A percentile compares a stretch with the other conserved stretches of the same genome.
These are phyloP conservation scores for Salticus scenicus DNA, from an alignment of 2,888 invertebrate species.

Conservation along the genomic window DNA sequence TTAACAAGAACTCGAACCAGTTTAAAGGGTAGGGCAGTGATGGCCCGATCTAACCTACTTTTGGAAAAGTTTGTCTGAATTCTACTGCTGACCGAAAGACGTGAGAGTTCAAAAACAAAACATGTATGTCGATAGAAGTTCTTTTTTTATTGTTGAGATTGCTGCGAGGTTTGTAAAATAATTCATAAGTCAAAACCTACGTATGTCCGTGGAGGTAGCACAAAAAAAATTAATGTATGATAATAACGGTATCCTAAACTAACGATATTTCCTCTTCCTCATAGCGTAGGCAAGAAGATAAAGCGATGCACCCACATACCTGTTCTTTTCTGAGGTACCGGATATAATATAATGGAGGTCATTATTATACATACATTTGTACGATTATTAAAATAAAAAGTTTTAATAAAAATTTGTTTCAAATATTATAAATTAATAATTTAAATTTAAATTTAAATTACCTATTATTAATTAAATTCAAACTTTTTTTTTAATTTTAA, in stretches of 20 bases:
- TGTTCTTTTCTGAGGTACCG: too few relatives aligned
- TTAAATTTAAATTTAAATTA: too few relatives aligned
- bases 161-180: not conserved
- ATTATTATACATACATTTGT: too few relatives aligned
- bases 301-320: not conserved
- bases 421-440: too few relatives aligned
- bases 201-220: not conserved
- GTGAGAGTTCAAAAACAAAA: not conserved
- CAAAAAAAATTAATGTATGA: not conserved
- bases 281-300: not conserved
- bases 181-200: not conserved
- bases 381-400: too few relatives aligned
- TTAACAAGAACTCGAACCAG: conserved; percentile 39
- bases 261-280: not conserved
- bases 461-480: too few relatives aligned
- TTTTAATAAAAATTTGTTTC: too few relatives aligned
- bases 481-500: too few relatives aligned
- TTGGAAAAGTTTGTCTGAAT: not conserved
- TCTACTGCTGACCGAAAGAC: conserved; percentile 9
- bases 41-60: conserved; percentile 51
- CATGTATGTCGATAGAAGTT: not conserved
- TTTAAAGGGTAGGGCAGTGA: conserved; percentile 55
- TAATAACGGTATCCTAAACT: not conserved
- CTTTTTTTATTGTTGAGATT: not conserved
- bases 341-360: too few relatives aligned